A percentile compares a stretch with the other conserved stretches of the same genome.
Evolutionary conservation across 2,113 vertebrate species (phyloP).

Genomic region (Syrmaticus mikado): DNA sequence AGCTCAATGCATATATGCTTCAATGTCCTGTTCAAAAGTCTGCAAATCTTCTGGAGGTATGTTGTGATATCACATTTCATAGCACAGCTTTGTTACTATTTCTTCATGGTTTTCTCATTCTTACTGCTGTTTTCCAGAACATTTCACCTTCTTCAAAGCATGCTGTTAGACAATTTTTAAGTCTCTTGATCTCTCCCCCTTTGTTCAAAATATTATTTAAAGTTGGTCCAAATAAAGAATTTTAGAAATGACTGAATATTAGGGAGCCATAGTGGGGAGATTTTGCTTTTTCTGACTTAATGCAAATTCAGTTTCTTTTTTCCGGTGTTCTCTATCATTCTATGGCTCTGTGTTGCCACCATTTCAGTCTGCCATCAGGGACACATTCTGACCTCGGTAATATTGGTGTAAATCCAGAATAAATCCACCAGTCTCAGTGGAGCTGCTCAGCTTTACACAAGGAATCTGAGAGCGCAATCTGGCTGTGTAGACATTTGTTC

Average conservation of each 20-base stretch:
- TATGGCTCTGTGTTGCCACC: conserved; percentile 12
- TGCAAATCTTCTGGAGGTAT: not conserved
- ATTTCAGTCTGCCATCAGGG: conserved; percentile 23
- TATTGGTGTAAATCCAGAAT: conserved; percentile 62
- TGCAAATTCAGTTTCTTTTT: conserved; percentile 17
- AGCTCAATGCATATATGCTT: not conserved
- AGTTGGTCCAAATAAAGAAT: not conserved
- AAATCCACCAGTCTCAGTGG: conserved; percentile 55
- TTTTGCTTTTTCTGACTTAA: not conserved
- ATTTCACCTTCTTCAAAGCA: conserved; percentile 21
- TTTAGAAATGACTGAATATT: not conserved
- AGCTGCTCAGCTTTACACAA: conserved; percentile 61
- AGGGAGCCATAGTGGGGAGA: not conserved
- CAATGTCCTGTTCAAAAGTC: not conserved
- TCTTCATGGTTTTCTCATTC: not conserved
- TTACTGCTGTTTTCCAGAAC: not conserved
- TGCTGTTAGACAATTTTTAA: not conserved
- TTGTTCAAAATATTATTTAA: not conserved
- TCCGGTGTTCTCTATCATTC: not conserved
- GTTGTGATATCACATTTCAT: not conserved
- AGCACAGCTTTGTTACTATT: not conserved
- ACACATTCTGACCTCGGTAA: conserved; percentile 41
- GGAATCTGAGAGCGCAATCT: conserved; percentile 62
- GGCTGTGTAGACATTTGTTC: conserved; percentile 49
- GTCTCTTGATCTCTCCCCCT: not conserved